phyloP scores from a whole-genome alignment of 2,797 vertebrate genomes.

The Phrynocephalus forsythii region DNA sequence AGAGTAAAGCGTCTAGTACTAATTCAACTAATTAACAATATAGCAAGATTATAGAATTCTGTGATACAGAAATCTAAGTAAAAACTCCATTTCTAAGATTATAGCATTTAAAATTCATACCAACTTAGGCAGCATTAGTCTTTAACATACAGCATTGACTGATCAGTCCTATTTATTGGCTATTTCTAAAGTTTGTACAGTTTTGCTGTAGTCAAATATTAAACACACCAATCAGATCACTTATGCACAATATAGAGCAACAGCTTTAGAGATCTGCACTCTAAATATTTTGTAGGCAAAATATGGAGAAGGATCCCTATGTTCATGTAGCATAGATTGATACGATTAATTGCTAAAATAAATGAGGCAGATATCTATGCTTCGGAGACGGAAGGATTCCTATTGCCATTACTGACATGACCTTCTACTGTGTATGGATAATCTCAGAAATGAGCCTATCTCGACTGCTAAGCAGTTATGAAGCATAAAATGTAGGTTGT shows the following conservation, averaged over 20 bases:
- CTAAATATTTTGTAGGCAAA: neutral
- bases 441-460: constrained; percentile 4
- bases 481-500: neutral
- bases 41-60: no score
- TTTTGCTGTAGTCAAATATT: neutral
- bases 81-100: neutral
- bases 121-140: neutral
- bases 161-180: neutral
- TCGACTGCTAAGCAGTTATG: neutral
- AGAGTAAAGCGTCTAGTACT: neutral
- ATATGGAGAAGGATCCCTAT: neutral
- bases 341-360: neutral
- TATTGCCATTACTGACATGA: neutral
- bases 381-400: neutral
- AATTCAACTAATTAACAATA: neutral
- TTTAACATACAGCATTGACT: neutral
- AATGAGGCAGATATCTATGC: neutral
- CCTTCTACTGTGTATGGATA: neutral
- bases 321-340: neutral
- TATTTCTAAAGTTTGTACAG: no score
- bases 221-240: neutral
- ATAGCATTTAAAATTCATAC: neutral
- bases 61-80: neutral
- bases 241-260: neutral
- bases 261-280: neutral